phyloP scores from a whole-genome alignment of 2,113 vertebrate species.

The Narcine bancroftii region DNA sequence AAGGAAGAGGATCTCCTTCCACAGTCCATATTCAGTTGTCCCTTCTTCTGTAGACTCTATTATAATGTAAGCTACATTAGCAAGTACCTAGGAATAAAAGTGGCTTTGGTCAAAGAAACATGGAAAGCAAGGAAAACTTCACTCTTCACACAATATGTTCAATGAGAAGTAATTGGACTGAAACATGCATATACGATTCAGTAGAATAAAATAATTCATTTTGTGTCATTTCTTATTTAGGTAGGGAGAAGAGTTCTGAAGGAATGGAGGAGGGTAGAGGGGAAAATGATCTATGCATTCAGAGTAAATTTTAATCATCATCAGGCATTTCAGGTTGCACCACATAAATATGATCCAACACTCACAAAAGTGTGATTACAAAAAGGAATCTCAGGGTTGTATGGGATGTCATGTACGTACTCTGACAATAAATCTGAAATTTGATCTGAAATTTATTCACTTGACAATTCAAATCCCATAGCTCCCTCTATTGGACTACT shows the following conservation, averaged over 20 bases:
- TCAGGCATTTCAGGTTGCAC: neutral
- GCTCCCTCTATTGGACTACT: neutral
- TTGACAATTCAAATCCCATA: neutral
- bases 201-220: neutral
- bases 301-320: neutral
- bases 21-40: constrained; percentile 68
- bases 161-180: neutral
- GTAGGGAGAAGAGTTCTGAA: too few relatives aligned
- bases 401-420: too few relatives aligned
- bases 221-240: neutral
- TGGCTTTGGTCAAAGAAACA: rapidly evolving
- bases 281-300: neutral
- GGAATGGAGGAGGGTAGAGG: neutral
- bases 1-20: constrained; percentile 77
- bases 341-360: neutral
- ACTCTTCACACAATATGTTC: neutral
- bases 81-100: constrained; percentile 59
- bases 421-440: too few relatives aligned
- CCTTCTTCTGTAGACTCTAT: constrained; percentile 79
- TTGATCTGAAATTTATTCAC: too few relatives aligned
- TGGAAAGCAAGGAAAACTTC: neutral
- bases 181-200: neutral
- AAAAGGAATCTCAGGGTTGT: too few relatives aligned
- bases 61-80: constrained; percentile 77
- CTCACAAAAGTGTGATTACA: too few relatives aligned